These are phyloP conservation scores for Galleria mellonella DNA, from an alignment of 1,140 invertebrate species.

Conservation along the genomic window DNA sequence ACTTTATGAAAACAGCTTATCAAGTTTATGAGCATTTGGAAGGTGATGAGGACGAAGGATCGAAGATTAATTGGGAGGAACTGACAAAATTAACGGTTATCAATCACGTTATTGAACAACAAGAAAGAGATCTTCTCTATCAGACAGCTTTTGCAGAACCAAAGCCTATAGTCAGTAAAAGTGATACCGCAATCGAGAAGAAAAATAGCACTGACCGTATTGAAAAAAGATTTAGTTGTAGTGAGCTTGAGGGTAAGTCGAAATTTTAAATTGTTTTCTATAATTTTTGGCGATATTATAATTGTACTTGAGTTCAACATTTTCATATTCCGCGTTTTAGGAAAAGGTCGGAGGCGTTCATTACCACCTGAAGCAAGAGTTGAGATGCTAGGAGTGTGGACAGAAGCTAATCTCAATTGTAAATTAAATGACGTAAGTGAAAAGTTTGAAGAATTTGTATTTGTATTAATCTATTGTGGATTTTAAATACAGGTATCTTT, in stretches of 20 bases:
- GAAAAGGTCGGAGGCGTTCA: slow-evolving; percentile 29
- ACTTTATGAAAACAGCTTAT: slow-evolving; percentile 83
- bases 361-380: slow-evolving; percentile 44
- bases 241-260: slow-evolving; percentile 50
- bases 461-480: too few species aligned
- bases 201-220: slow-evolving; percentile 27
- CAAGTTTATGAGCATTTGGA: slow-evolving; percentile 79
- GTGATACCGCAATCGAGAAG: slow-evolving; percentile 44
- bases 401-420: slow-evolving; percentile 64
- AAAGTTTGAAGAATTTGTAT: slow-evolving; percentile 1
- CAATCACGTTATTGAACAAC: slow-evolving; percentile 62
- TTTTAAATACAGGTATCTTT: neutral
- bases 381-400: slow-evolving; percentile 67
- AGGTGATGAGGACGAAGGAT: slow-evolving; percentile 73
- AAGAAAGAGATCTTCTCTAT: slow-evolving; percentile 52
- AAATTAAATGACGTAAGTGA: slow-evolving; percentile 59
- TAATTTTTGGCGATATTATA: too few species aligned
- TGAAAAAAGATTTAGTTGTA: slow-evolving; percentile 52
- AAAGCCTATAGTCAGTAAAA: slow-evolving; percentile 48
- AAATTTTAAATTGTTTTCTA: slow-evolving; percentile 2
- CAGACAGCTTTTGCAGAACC: slow-evolving; percentile 42
- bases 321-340: too few species aligned
- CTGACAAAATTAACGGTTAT: slow-evolving; percentile 67
- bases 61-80: slow-evolving; percentile 79
- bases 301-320: too few species aligned